A percentile compares a stretch with the other conserved stretches of the same genome.
Evolutionary conservation across 2,888 invertebrate genomes (phyloP).

Genomic region (Clitarchus hookeri): DNA sequence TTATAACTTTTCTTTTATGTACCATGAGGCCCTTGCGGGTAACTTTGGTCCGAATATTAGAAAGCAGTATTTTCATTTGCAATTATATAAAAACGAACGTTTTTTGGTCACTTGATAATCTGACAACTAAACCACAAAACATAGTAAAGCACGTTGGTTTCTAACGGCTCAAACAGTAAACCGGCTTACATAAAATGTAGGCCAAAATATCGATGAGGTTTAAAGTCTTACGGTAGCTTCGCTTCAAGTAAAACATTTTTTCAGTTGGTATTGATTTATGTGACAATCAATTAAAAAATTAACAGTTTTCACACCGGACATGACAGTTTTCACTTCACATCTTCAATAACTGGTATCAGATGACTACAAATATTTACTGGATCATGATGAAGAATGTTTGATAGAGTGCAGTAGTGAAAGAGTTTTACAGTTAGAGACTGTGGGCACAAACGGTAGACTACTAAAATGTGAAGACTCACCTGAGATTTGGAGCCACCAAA

Average conservation of each 20-base stretch:
- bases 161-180: too few relatives aligned
- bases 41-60: too few relatives aligned
- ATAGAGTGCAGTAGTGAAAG: neutral
- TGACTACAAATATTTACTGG: neutral
- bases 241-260: constrained; percentile 2
- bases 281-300: neutral
- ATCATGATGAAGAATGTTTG: neutral
- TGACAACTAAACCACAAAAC: too few relatives aligned
- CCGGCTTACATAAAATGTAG: too few relatives aligned
- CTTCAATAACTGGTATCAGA: constrained; percentile 2
- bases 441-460: neutral
- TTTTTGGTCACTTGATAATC: too few relatives aligned
- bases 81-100: too few relatives aligned
- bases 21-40: neutral
- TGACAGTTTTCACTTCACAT: neutral
- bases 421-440: neutral
- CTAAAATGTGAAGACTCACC: neutral
- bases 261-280: neutral
- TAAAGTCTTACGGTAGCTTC: too few relatives aligned
- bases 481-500: constrained; percentile 22
- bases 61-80: too few relatives aligned
- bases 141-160: too few relatives aligned
- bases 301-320: neutral
- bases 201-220: too few relatives aligned
- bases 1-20: constrained; percentile 11